phyloP scores from a whole-genome alignment of 2,113 vertebrate genomes.

The Xenotilapia longispinis region DNA sequence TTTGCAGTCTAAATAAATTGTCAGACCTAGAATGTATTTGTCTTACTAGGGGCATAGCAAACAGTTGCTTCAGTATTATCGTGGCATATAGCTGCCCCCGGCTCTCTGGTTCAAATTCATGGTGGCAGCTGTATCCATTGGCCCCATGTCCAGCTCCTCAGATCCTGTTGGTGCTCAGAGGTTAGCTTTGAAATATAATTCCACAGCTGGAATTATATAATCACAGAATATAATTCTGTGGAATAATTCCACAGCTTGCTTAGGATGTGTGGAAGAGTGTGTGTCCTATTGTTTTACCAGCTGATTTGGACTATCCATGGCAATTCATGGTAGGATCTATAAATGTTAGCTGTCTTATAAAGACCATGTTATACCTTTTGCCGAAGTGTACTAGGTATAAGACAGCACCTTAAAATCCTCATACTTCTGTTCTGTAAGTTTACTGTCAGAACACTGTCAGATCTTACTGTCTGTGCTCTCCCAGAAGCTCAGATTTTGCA shows the following conservation, averaged over 20 bases:
- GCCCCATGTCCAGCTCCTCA: neutral
- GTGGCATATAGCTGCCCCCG: neutral
- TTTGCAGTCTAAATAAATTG: neutral
- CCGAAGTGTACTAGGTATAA: fast-evolving
- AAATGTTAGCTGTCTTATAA: neutral
- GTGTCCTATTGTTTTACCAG: neutral
- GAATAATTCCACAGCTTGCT: neutral
- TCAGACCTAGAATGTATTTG: neutral
- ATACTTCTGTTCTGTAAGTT: neutral
- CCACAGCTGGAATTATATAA: neutral
- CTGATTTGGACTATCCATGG: neutral
- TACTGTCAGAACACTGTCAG: neutral
- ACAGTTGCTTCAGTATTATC: neutral
- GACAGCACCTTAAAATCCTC: neutral
- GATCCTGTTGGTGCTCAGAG: neutral
- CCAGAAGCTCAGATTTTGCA: neutral
- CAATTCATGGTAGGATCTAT: neutral
- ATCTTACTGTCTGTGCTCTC: neutral
- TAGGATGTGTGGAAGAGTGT: neutral
- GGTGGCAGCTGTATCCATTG: neutral
- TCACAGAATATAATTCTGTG: neutral
- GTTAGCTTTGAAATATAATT: neutral
- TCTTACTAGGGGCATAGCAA: neutral
- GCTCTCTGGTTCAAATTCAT: neutral
- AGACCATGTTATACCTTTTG: neutral